Evolutionary conservation across 2,113 vertebrate genomes (phyloP).

Genomic region (Podarcis cretensis): DNA sequence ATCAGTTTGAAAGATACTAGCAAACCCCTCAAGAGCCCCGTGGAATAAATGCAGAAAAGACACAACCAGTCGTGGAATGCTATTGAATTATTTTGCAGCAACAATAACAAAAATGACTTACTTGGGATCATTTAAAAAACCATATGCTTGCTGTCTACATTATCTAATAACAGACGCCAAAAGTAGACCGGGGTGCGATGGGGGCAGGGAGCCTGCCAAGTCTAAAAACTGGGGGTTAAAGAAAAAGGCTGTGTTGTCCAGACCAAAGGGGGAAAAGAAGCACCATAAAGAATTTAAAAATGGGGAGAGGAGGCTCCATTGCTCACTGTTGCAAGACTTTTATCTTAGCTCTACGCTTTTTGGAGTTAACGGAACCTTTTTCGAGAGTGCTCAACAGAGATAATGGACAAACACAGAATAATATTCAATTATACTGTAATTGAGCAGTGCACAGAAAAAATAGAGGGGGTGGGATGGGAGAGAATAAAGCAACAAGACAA

Average conservation of each 20-base stretch:
- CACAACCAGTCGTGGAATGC: neutral
- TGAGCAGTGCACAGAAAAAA: neutral
- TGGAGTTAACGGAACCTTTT: too few relatives aligned
- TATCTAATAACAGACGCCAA: neutral
- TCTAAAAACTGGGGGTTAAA: neutral
- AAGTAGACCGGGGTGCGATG: too few relatives aligned
- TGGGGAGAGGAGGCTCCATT: too few relatives aligned
- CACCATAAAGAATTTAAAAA: too few relatives aligned
- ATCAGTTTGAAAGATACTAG: neutral
- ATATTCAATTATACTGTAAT: neutral
- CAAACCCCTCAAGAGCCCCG: neutral
- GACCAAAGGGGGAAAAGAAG: too few relatives aligned
- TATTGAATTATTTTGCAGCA: neutral
- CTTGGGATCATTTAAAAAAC: neutral
- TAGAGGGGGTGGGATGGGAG: too few relatives aligned
- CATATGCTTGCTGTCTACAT: neutral
- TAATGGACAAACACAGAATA: neutral
- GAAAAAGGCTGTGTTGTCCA: neutral
- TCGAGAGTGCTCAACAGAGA: too few relatives aligned
- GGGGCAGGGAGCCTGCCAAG: too few relatives aligned
- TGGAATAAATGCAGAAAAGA: neutral
- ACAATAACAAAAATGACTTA: neutral
- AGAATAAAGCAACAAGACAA: neutral
- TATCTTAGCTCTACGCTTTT: too few relatives aligned
- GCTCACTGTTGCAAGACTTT: too few relatives aligned